These are phyloP conservation scores for Rapana venosa DNA, from an alignment of 2,888 invertebrate species.

Conservation along the genomic window DNA sequence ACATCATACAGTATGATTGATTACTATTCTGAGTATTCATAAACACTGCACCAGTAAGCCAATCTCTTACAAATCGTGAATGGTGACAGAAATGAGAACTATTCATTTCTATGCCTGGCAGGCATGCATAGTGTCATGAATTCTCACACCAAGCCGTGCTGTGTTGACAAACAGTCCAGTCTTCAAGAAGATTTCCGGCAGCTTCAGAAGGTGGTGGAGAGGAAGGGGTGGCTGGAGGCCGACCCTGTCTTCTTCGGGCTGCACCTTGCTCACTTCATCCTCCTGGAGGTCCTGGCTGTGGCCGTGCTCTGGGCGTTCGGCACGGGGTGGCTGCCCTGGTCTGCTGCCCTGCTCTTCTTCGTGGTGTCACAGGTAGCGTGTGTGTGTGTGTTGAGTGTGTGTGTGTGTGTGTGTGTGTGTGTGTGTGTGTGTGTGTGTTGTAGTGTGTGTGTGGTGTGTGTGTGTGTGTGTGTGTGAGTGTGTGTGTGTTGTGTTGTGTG, in stretches of 20 bases:
- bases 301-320: slow-evolving; percentile 60
- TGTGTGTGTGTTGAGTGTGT: no score
- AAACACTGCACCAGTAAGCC: no score
- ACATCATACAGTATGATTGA: no score
- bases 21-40: no score
- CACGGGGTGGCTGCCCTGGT: slow-evolving; percentile 56
- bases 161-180: slow-evolving; percentile 49
- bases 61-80: no score
- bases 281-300: slow-evolving; percentile 59
- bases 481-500: neutral
- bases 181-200: slow-evolving; percentile 60
- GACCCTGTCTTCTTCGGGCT: slow-evolving; percentile 60
- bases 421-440: no score
- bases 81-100: no score
- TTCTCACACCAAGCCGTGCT: slow-evolving; percentile 48
- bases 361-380: slow-evolving; percentile 62
- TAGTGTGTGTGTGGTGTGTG: no score
- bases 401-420: no score
- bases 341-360: slow-evolving; percentile 56
- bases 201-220: slow-evolving; percentile 58
- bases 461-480: no score
- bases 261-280: slow-evolving; percentile 59
- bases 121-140: no score
- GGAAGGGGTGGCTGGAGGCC: slow-evolving; percentile 59
- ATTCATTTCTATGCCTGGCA: no score